phyloP scores from a whole-genome alignment of 1,140 invertebrate genomes.

The Sogatella furcifera region DNA sequence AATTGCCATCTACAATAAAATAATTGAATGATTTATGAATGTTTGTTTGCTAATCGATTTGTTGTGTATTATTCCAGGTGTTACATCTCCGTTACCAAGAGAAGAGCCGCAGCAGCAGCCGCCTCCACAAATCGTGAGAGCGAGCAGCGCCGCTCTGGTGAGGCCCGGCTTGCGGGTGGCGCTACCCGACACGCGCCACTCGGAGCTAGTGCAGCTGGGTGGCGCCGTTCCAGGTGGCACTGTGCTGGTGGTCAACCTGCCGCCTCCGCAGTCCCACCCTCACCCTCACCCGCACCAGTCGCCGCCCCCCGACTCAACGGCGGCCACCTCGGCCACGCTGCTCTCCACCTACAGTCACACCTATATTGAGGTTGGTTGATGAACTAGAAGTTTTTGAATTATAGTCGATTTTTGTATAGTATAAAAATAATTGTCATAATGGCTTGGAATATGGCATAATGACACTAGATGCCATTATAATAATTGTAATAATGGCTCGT shows the following conservation, averaged over 20 bases:
- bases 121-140: too few relatives aligned
- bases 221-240: conserved; percentile 43
- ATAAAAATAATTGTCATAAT: too few relatives aligned
- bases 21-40: too few relatives aligned
- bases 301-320: conserved; percentile 23
- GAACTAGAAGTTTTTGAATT: background rate
- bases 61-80: too few relatives aligned
- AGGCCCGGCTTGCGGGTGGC: conserved; percentile 13
- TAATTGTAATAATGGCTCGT: too few relatives aligned
- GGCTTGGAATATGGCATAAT: too few relatives aligned
- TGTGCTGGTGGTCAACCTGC: conserved; percentile 68
- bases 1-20: background rate
- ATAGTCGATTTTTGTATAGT: too few relatives aligned
- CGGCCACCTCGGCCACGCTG: conserved; percentile 29
- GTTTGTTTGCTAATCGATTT: too few relatives aligned
- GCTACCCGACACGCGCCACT: conserved; percentile 15
- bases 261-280: conserved; percentile 42
- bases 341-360: conserved; percentile 47
- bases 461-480: too few relatives aligned
- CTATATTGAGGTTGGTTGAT: conserved; percentile 42
- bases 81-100: too few relatives aligned
- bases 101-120: too few relatives aligned
- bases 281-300: conserved; percentile 22
- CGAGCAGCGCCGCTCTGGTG: background rate
- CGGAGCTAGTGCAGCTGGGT: conserved; percentile 10